Base-by-base conservation (phyloP, 1,140 invertebrate genomes). In the Cephus cinctus region DNA sequence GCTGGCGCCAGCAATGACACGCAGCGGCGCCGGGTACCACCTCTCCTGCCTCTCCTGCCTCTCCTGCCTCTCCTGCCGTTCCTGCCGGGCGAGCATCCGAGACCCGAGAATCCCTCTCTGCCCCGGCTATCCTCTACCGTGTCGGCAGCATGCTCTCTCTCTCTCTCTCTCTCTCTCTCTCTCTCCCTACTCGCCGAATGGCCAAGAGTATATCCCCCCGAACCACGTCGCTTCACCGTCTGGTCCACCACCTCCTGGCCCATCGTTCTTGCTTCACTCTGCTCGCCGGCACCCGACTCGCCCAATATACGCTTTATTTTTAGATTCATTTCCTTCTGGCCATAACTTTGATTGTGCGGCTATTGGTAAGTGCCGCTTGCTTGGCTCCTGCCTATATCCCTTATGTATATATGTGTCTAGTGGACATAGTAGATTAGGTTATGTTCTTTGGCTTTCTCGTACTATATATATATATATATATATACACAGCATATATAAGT, bases 1-100 rank as follows among this genome's bases (percentile, higher is more conserved):
- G 68, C 66, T 71, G 68, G 68, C 66, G 68, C 68, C 68, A 69
- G 68, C 66, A 71, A 63, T 71, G 68, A 69, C 66, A 69, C 65
- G 68, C 57, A 67, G 66, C 65, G 66, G 63, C 66, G 65, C 61
- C 63, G 65, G 51, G 47, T 34, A 36, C 50, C 43, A 43, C 35
- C 23, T 55, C 55, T 39, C 43, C 45, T 36, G 8, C 45, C 57
- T 47, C 42, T 14, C 19, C n/a, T 16, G 21, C 15, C 40, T 43
- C 14, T 19, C 11, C 42, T 19, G n/a, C 20, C 9, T 23, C 40
- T 31, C 15, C 20, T 22, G 5, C 22, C 32, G 2, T 34, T 2
- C 2, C 25, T 27, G 27, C 9, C 32, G 20, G 20, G 12, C 11
- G 15, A 21, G 5, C 34, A 25, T 18, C 16, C n/a, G 9, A 19